Evolutionary conservation across 2,888 invertebrate genomes (phyloP), one percentile per base, ranked within the genome.

Genomic region (Caenorhabditis macrosperma): DNA sequence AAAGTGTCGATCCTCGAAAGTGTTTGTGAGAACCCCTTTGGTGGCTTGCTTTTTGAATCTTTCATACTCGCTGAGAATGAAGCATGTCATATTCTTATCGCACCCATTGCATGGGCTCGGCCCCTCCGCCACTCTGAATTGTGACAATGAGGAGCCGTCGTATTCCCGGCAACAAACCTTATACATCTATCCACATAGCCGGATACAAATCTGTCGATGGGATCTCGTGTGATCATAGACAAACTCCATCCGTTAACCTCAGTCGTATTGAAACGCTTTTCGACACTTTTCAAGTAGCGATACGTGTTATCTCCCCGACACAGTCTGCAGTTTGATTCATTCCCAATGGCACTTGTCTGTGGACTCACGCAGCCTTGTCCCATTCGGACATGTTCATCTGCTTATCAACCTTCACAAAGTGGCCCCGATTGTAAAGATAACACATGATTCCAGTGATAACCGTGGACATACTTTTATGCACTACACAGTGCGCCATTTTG

Each of bases 121-220:
- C 10, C 68, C 75, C 35, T 76, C 59, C 28, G 85, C 83, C 28
- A 81, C 81, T 69, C 85, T 84, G 74, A 66, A 84, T 82, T 61
- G 55, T 67, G n/a, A 74, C 74, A 74, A 59, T 64, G 59, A 52
- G 41, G n/a, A n/a, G n/a, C n/a, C n/a, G n/a, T n/a, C n/a, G n/a
- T n/a, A n/a, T n/a, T n/a, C n/a, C n/a, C 22, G 41, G 17, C 50
- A 50, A 35, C 57, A 7, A 64, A 88, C 88, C 88, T 74, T 46
- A 88, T 86, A 61, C 88, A 88, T 77, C 87, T 82, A 82, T 88
- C 88, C 61, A 88, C 86, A 76, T 84, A 88, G n/a, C 87, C 88
- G 22, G 87, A 86, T 22, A 88, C 55, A 64, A 88, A 88, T 63
- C 88, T 72, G 48, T 88, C 88, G 15, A 88, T 77, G 9, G 88